Base-by-base conservation (phyloP, 1,140 invertebrate species). In the Drosophila quadrilineata region DNA sequence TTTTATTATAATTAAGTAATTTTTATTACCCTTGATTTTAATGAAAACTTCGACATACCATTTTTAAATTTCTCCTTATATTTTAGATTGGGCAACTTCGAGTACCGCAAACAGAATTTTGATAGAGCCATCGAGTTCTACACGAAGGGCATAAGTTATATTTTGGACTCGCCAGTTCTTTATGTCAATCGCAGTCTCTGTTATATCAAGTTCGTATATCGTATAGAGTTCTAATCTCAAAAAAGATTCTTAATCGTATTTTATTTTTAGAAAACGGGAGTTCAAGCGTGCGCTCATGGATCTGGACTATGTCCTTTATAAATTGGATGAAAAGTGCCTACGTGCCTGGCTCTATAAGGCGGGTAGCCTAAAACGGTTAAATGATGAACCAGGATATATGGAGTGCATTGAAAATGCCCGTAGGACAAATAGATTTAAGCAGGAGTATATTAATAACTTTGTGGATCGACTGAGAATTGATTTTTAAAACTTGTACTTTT, bases 301-400 rank as follows among this genome's bases (percentile, higher is more conserved):
- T 31, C 26, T 82, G 0, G 72, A 80, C 2, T 43, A 52, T 50
- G 63, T 80, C 1, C 12, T 69, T 0, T 29, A 45, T 0, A 31
- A 38, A 0, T 43, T 80, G 6, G 54, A 72, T 31, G 2, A 26
- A 0, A 1, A 0, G 0, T 56, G 54, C 5, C 2, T 80, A 22
- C 48, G 29, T 19, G 76, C 71, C 33, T 75, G 58, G 72, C 63
- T 82, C 0, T 80, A 64, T 12, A 68, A 43, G 6, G 76, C 68
- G 0, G 72, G 62, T 2, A 40, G 54, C 4, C 6, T 75, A 0
- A 62, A 74, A 3, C 76, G 76, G 3, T 3, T 80, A 9, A 57
- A 72, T 14, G 24, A 84, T 4, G 77, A 76, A 0, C 8, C 5
- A 1, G 72, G 40, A 6, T 84, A 35, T 1, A 31, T 65, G n/a